Evolutionary conservation across 2,113 vertebrate genomes (phyloP).

Genomic region (Neogale vison): DNA sequence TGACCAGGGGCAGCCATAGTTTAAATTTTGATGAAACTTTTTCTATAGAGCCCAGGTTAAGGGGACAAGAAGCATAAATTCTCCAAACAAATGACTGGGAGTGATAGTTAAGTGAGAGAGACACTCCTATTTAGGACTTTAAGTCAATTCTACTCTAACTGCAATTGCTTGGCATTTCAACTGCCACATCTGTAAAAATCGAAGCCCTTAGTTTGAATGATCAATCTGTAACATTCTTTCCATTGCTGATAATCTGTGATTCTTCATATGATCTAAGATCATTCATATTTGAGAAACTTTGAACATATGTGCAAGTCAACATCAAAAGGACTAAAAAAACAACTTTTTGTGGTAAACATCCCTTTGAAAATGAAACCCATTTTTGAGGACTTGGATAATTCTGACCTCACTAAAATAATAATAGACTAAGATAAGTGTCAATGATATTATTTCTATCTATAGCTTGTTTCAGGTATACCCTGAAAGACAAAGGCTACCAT

Average conservation of each 20-base stretch:
- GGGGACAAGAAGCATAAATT: background rate
- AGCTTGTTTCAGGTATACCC: background rate
- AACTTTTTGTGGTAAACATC: background rate
- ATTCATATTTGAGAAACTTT: background rate
- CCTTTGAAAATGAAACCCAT: background rate
- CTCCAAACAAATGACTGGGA: background rate
- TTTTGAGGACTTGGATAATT: background rate
- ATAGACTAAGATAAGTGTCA: background rate
- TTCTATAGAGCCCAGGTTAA: background rate
- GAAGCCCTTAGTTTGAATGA: background rate
- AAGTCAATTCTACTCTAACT: background rate
- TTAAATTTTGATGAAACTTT: background rate
- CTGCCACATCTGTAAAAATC: background rate
- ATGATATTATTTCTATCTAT: background rate
- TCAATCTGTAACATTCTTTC: background rate
- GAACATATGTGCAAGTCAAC: background rate
- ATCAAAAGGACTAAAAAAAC: background rate
- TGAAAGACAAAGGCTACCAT: background rate
- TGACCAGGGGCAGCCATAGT: background rate
- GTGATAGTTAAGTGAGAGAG: background rate
- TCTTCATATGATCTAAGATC: background rate
- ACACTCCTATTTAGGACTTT: background rate
- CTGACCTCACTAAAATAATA: background rate
- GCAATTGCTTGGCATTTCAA: background rate
- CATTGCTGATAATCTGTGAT: background rate